These are phyloP conservation scores for Lethocerus indicus DNA, from an alignment of 1,140 invertebrate genomes.

Conservation along the genomic window DNA sequence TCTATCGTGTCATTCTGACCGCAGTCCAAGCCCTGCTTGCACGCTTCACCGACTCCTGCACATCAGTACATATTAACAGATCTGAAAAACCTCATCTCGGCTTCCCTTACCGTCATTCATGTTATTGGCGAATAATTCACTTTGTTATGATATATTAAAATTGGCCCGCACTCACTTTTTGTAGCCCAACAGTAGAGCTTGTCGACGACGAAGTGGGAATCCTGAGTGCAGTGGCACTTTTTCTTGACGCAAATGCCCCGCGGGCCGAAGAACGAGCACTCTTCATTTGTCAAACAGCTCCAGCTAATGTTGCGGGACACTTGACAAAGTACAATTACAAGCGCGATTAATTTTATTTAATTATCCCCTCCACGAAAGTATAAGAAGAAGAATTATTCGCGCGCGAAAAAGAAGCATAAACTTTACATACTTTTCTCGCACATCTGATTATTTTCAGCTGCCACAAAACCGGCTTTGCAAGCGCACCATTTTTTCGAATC, in stretches of 20 bases:
- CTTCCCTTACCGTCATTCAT: not conserved
- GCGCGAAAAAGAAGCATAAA: not conserved
- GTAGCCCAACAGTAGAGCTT: constrained; percentile 21
- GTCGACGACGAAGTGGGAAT: constrained; percentile 16
- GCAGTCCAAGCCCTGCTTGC: constrained; percentile 1
- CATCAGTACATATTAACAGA: not conserved
- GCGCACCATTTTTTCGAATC: constrained; percentile 18
- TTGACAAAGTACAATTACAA: constrained; percentile 3
- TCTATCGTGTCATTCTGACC: not conserved
- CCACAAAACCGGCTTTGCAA: constrained; percentile 8
- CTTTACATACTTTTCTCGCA: constrained; percentile 19
- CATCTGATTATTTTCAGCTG: constrained; percentile 14
- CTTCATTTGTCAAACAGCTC: constrained; percentile 16
- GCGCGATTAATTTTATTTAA: not conserved
- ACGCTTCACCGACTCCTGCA: constrained; percentile 6
- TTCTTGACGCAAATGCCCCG: constrained; percentile 16
- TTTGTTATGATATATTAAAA: constrained; percentile 7
- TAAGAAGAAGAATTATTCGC: not conserved
- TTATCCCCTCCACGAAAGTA: not conserved
- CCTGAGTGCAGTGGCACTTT: constrained; percentile 19
- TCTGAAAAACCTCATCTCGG: not conserved
- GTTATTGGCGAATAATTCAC: constrained; percentile 15
- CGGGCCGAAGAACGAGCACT: constrained; percentile 21
- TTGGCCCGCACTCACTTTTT: constrained; percentile 12
- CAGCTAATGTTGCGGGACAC: constrained; percentile 8